These are phyloP conservation scores for Peromyscus polionotus DNA, from an alignment of 2,113 vertebrate species.

Conservation along the genomic window DNA sequence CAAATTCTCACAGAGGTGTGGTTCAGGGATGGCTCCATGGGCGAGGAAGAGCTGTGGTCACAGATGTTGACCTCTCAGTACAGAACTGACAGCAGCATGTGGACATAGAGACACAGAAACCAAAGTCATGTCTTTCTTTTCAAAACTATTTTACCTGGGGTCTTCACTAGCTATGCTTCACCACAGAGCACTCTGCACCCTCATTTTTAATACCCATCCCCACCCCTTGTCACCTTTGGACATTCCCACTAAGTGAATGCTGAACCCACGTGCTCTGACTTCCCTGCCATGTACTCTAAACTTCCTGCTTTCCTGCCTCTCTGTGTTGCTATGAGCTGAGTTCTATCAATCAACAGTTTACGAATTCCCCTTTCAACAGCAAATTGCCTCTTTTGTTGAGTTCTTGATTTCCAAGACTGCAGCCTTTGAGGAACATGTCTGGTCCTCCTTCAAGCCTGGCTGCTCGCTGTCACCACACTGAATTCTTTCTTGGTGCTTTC, in stretches of 20 bases:
- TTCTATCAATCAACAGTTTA: not conserved
- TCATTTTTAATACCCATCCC: too few species aligned
- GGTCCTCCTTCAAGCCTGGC: not conserved
- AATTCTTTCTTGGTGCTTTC: not conserved
- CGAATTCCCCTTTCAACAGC: not conserved
- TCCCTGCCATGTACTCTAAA: rapidly evolving
- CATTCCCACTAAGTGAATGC: too few species aligned
- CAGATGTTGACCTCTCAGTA: not conserved
- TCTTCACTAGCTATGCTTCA: not conserved
- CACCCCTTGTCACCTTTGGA: not conserved
- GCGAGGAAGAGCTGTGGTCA: not conserved
- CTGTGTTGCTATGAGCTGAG: not conserved
- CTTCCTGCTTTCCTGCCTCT: not conserved
- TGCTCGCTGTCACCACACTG: rapidly evolving
- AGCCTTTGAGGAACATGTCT: not conserved
- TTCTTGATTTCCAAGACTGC: not conserved
- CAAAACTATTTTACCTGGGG: not conserved
- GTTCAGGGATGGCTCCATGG: rapidly evolving
- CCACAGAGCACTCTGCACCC: rapidly evolving
- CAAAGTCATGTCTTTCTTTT: not conserved
- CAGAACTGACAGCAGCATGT: too few species aligned
- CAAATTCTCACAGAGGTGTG: rapidly evolving
- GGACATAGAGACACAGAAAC: too few species aligned
- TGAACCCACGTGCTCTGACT: not conserved
- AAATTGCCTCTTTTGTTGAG: not conserved